These are phyloP conservation scores for Copsychus sechellarum DNA, from an alignment of 2,113 vertebrate genomes.

Conservation along the genomic window DNA sequence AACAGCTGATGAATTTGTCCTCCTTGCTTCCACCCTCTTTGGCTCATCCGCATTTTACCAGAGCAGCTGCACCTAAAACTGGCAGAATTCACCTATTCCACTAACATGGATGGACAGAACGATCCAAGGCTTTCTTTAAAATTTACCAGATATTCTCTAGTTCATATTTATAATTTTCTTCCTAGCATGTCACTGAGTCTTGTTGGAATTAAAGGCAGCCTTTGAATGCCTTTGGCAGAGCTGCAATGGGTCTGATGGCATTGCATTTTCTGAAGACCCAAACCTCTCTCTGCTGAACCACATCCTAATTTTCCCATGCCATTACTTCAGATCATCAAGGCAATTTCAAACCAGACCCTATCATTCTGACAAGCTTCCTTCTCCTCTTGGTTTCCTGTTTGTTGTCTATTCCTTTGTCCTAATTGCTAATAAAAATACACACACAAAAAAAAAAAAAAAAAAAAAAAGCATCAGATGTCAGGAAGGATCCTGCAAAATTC, in stretches of 20 bases:
- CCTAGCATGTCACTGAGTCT: accelerated
- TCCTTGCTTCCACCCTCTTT: not conserved
- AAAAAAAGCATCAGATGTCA: not conserved
- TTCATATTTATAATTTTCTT: not conserved
- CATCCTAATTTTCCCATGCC: not conserved
- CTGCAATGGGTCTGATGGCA: not conserved
- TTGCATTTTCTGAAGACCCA: not conserved
- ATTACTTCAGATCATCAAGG: not conserved
- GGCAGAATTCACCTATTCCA: not conserved
- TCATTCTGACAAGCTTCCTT: not conserved
- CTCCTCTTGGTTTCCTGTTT: not conserved
- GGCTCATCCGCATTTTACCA: not conserved
- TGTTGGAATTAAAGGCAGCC: not conserved
- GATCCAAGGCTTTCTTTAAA: not conserved
- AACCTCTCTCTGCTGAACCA: not conserved
- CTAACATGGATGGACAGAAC: not conserved
- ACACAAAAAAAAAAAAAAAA: not conserved
- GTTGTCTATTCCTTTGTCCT: not conserved
- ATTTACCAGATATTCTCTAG: not conserved
- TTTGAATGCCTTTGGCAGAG: not conserved
- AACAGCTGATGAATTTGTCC: not conserved
- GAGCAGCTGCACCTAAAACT: not conserved
- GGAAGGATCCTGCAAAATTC: not conserved
- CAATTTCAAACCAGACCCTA: not conserved
- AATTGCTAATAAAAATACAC: not conserved